These are phyloP conservation scores for Zhengitettix transpicula DNA, from an alignment of 2,888 invertebrate genomes.

Conservation along the genomic window DNA sequence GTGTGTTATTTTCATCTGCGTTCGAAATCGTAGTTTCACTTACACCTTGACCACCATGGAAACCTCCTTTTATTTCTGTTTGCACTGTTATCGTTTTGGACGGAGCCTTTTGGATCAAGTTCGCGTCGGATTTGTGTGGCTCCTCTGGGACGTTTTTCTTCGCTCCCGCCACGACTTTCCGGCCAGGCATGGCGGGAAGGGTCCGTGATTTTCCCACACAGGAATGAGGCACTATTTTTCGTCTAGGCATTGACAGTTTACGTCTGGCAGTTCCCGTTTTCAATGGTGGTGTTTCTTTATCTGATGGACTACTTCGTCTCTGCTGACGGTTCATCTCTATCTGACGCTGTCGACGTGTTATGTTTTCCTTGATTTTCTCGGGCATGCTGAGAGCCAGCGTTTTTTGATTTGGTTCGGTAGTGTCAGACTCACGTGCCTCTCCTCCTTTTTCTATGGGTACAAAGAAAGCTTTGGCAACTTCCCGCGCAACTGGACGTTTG, in stretches of 20 bases:
- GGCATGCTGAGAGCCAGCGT: neutral
- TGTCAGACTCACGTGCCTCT: neutral
- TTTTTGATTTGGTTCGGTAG: neutral
- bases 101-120: too few relatives aligned
- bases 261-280: neutral
- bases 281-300: neutral
- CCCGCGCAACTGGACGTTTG: too few relatives aligned
- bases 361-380: neutral
- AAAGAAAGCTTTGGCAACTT: neutral
- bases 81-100: too few relatives aligned
- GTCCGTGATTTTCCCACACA: neutral
- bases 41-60: too few relatives aligned
- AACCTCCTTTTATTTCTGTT: too few relatives aligned
- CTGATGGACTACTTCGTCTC: neutral
- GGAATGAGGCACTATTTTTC: neutral
- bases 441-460: neutral
- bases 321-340: neutral
- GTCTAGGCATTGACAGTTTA: neutral
- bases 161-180: too few relatives aligned
- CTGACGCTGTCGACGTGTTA: neutral
- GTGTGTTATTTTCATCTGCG: too few relatives aligned
- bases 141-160: too few relatives aligned
- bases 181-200: too few relatives aligned
- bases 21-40: too few relatives aligned
- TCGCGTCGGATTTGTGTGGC: too few relatives aligned